These are phyloP conservation scores for Bufotes viridis DNA, from an alignment of 2,797 vertebrate genomes.

Conservation along the genomic window DNA sequence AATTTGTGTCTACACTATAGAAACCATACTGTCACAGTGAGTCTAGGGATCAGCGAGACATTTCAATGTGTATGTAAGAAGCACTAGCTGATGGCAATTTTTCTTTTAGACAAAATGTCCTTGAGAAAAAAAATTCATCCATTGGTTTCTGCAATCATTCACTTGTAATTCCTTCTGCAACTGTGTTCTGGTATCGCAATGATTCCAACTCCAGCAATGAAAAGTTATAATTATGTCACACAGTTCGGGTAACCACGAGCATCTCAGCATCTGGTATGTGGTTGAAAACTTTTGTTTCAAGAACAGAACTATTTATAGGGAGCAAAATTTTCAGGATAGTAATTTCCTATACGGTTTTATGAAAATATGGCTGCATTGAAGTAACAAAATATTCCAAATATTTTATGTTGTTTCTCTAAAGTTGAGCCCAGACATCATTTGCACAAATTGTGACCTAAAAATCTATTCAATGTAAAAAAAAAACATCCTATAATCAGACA, in stretches of 20 bases:
- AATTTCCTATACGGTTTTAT: conserved; percentile 80
- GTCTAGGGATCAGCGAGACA: neutral
- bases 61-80: neutral
- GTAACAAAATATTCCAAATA: conserved; percentile 71
- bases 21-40: neutral
- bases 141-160: conserved; percentile 65
- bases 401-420: conserved; percentile 65
- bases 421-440: conserved; percentile 27
- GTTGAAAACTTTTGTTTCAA: conserved; percentile 84
- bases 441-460: conserved; percentile 58
- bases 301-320: conserved; percentile 82
- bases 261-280: conserved; percentile 82
- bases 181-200: conserved; percentile 71
- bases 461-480: neutral
- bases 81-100: neutral
- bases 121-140: conserved; percentile 31
- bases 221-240: conserved; percentile 84
- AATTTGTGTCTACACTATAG: neutral
- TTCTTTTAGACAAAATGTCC: conserved; percentile 12
- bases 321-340: conserved; percentile 79
- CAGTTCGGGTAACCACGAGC: conserved; percentile 81
- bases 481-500: neutral
- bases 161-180: conserved; percentile 69
- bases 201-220: conserved; percentile 72
- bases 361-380: conserved; percentile 74